Evolutionary conservation across 1,140 invertebrate species (phyloP).

Genomic region (Rhizoglyphus robini): DNA sequence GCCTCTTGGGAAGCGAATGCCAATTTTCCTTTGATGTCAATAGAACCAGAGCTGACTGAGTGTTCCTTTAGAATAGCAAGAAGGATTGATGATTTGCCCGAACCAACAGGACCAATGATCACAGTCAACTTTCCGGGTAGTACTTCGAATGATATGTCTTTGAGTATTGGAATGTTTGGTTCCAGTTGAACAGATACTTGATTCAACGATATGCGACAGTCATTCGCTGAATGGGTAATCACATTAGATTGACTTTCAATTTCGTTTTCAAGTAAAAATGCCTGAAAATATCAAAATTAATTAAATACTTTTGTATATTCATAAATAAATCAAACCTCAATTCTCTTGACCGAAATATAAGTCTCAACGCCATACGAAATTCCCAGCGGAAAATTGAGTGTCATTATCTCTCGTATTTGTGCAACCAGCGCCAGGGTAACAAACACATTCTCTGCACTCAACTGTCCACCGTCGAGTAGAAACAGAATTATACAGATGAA

Average conservation of each 20-base stretch:
- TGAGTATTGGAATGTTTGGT: constrained; percentile 30
- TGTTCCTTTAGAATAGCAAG: constrained; percentile 28
- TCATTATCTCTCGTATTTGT: constrained; percentile 47
- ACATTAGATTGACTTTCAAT: constrained; percentile 33
- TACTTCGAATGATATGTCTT: constrained; percentile 47
- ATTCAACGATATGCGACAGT: too few relatives aligned
- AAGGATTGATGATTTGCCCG: constrained; percentile 43
- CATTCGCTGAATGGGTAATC: background rate
- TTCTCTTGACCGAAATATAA: constrained; percentile 50
- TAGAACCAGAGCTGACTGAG: constrained; percentile 36
- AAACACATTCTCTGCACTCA: constrained; percentile 48
- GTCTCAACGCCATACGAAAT: constrained; percentile 39
- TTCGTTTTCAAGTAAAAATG: constrained; percentile 54
- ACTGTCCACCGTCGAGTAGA: constrained; percentile 45
- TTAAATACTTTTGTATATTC: background rate
- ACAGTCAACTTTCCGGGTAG: constrained; percentile 49
- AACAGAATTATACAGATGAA: constrained; percentile 58
- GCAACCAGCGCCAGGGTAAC: constrained; percentile 57
- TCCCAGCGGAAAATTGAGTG: constrained; percentile 54
- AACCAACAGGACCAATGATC: constrained; percentile 60
- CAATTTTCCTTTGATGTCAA: background rate
- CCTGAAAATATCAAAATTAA: constrained; percentile 33
- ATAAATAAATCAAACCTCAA: too few relatives aligned
- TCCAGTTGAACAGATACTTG: too few relatives aligned
- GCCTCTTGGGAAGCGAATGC: constrained; percentile 44